A percentile compares a stretch with the other conserved stretches of the same genome.
Conservation (phyloP, 2,888 invertebrate genomes). For the Agrilus biguttatus region DNA sequence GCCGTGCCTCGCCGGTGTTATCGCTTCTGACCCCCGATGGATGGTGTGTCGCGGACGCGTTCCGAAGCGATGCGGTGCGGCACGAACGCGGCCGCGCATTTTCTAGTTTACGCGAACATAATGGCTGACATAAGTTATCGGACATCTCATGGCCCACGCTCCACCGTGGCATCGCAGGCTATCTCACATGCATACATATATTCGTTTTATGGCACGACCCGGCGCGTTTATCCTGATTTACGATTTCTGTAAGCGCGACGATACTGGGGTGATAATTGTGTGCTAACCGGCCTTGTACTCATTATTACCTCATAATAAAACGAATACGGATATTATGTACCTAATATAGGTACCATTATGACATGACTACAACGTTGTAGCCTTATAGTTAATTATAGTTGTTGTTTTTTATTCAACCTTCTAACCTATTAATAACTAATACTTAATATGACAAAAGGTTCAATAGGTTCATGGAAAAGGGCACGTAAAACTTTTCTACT, state of each 20-base stretch:
- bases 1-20: too few species aligned
- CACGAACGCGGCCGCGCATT: constrained; percentile 6
- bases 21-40: too few species aligned
- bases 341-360: too few species aligned
- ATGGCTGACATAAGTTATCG: constrained; percentile 26
- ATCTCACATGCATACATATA: constrained; percentile 21
- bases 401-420: too few species aligned
- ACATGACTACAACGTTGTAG: too few species aligned
- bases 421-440: too few species aligned
- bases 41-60: constrained; percentile 1
- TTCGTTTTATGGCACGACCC: constrained; percentile 1
- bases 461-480: too few species aligned
- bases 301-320: too few species aligned
- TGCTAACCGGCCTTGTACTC: not conserved
- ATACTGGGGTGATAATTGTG: constrained; percentile 16
- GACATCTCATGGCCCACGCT: constrained; percentile 21
- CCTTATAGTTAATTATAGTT: too few species aligned
- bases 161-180: constrained; percentile 4
- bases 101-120: constrained; percentile 19
- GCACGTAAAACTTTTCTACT: too few species aligned
- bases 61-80: constrained; percentile 2
- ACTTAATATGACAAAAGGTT: too few species aligned
- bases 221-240: constrained; percentile 22
- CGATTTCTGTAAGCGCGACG: constrained; percentile 16
- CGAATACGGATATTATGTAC: too few species aligned